Evolutionary conservation across 2,888 invertebrate species (phyloP).

Genomic region (Conomelus anceps): DNA sequence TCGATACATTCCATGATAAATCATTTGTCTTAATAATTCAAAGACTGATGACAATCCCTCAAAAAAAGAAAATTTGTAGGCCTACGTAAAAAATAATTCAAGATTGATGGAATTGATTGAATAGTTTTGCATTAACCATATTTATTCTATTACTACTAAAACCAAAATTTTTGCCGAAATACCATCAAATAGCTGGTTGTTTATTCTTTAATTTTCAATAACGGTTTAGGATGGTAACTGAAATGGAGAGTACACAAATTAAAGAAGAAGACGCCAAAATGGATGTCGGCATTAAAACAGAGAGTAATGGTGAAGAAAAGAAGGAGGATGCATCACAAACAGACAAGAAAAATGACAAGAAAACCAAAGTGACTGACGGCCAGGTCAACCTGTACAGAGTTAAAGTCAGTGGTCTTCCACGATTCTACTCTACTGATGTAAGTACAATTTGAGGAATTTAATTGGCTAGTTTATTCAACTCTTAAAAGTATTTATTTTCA

Average conservation of each 20-base stretch:
- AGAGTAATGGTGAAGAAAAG: background rate
- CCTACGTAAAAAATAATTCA: too few species aligned
- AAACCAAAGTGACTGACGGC: background rate
- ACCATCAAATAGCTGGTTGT: too few species aligned
- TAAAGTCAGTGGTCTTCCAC: constrained; percentile 44
- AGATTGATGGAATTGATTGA: too few species aligned
- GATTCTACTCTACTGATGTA: constrained; percentile 42
- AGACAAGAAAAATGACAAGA: background rate
- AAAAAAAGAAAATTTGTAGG: too few species aligned
- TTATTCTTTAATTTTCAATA: too few species aligned
- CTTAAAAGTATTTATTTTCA: background rate
- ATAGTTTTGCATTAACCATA: too few species aligned
- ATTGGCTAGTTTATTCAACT: background rate
- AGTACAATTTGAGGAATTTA: constrained; percentile 22
- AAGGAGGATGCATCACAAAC: background rate
- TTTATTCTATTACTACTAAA: too few species aligned
- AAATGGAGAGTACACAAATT: constrained; percentile 38
- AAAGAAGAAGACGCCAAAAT: background rate
- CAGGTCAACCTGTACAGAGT: constrained; percentile 30
- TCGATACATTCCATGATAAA: too few species aligned
- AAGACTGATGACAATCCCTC: too few species aligned
- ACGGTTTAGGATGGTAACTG: constrained; percentile 6
- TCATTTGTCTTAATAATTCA: too few species aligned
- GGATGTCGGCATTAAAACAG: background rate
- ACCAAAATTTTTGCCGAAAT: too few species aligned